Evolutionary conservation across 64 coral and sea anemone genomes (phyloP).

Genomic region (Montipora capricornis): DNA sequence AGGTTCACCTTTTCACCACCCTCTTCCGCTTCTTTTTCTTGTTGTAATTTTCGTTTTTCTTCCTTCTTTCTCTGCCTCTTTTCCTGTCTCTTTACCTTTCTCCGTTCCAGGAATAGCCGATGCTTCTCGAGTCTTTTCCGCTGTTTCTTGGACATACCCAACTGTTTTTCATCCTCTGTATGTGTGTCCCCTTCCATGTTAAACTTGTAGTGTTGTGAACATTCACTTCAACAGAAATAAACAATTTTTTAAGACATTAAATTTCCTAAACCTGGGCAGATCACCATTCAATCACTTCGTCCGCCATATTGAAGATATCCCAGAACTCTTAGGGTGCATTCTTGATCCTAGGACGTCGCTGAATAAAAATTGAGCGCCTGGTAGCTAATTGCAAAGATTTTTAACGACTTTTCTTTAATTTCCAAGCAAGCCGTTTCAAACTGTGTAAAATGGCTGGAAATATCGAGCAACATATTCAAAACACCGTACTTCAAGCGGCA

Average conservation of each 20-base stretch:
- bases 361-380: constrained; percentile 67
- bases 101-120: constrained; percentile 73
- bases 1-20: background rate
- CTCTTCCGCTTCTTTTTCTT: constrained; percentile 25
- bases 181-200: background rate
- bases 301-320: constrained; percentile 84
- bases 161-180: background rate
- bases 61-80: constrained; percentile 65
- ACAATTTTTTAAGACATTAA: background rate
- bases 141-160: constrained; percentile 74
- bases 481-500: constrained; percentile 90
- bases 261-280: no score
- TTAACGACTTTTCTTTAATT: background rate
- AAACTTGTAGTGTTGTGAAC: no score
- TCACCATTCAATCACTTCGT: background rate
- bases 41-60: constrained; percentile 45
- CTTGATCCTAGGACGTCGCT: constrained; percentile 50
- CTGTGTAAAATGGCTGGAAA: constrained; percentile 15
- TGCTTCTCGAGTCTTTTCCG: constrained; percentile 78
- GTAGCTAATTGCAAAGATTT: constrained; percentile 10
- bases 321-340: background rate
- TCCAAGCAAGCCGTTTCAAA: background rate
- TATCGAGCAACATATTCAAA: constrained; percentile 83
- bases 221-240: background rate
- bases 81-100: constrained; percentile 74